These are phyloP conservation scores for Metellina segmentata DNA, from an alignment of 2,888 invertebrate species.

Conservation along the genomic window DNA sequence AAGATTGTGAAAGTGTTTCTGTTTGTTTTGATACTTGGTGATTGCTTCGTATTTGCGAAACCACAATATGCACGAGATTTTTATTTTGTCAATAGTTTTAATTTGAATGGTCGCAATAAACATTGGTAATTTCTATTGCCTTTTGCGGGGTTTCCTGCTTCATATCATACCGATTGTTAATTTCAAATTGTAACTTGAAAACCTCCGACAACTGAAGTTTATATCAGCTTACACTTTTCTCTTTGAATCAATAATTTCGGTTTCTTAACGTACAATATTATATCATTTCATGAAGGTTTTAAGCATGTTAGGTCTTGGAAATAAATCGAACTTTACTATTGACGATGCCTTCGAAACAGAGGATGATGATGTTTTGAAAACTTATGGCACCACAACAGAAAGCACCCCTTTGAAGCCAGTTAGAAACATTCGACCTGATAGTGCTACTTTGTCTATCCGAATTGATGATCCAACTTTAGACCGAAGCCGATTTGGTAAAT, in stretches of 20 bases:
- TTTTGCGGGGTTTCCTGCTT: background rate
- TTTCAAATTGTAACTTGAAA: no score
- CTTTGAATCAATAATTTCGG: background rate
- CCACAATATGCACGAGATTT: background rate
- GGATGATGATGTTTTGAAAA: constrained; percentile 75
- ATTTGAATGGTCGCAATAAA: background rate
- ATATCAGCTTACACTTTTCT: background rate
- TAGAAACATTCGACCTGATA: constrained; percentile 28
- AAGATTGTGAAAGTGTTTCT: background rate
- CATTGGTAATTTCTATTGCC: background rate
- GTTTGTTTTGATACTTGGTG: background rate
- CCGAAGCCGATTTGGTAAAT: constrained; percentile 65
- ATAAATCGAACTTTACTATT: constrained; percentile 74
- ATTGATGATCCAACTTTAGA: constrained; percentile 71
- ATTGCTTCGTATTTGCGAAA: background rate
- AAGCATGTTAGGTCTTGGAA: constrained; percentile 66
- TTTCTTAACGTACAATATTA: background rate
- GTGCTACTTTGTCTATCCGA: constrained; percentile 37
- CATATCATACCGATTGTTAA: no score
- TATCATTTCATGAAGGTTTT: constrained; percentile 39
- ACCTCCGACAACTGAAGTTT: no score
- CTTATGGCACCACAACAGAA: constrained; percentile 73
- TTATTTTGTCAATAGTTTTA: background rate
- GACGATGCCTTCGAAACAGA: constrained; percentile 76
- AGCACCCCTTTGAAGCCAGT: constrained; percentile 74